phyloP scores from a whole-genome alignment of 2,797 vertebrate species.

The Prunella strophiata region DNA sequence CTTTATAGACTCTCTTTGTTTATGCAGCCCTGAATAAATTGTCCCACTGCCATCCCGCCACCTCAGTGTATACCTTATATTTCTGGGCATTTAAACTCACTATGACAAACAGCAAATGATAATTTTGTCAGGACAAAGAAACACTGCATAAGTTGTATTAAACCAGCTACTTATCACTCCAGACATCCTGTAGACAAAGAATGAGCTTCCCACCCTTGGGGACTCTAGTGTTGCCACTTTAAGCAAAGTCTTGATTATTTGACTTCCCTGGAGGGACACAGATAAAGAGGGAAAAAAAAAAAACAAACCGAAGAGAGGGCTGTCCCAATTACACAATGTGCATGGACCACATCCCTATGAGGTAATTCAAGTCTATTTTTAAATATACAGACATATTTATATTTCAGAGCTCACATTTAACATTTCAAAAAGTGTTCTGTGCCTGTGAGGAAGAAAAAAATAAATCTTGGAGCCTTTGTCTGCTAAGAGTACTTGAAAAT shows the following conservation, averaged over 20 bases:
- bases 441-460: background rate
- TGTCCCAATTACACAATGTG: slow-evolving; percentile 50
- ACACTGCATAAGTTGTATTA: slow-evolving; percentile 14
- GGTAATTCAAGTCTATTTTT: slow-evolving; percentile 62
- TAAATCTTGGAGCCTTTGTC: background rate
- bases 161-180: slow-evolving; percentile 55
- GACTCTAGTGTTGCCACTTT: slow-evolving; percentile 54
- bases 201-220: slow-evolving; percentile 41
- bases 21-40: background rate
- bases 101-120: background rate
- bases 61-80: background rate
- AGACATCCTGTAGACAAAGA: slow-evolving; percentile 64
- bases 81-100: background rate
- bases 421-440: background rate
- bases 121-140: slow-evolving; percentile 39
- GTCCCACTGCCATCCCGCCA: background rate
- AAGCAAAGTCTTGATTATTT: slow-evolving; percentile 65
- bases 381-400: slow-evolving; percentile 40
- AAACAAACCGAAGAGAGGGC: slow-evolving; percentile 6
- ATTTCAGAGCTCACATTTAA: slow-evolving; percentile 37
- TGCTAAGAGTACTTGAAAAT: background rate
- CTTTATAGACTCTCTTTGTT: background rate
- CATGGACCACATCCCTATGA: slow-evolving; percentile 50
- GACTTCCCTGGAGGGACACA: slow-evolving; percentile 39
- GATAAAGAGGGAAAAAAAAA: background rate